Evolutionary conservation across 2,888 invertebrate species (phyloP).

Genomic region (Plagodis dolabraria): DNA sequence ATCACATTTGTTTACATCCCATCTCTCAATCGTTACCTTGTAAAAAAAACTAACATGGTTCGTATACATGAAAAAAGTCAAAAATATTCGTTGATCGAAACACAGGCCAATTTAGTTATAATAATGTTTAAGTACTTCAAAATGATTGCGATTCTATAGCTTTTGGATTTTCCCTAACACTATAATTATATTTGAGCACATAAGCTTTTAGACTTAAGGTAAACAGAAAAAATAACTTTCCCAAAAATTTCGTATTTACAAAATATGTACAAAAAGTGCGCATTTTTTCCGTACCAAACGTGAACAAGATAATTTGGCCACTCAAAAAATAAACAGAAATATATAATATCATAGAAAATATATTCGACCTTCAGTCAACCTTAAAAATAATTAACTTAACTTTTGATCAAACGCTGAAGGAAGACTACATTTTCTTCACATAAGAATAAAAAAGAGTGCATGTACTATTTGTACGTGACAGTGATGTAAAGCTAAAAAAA

Average conservation of each 20-base stretch:
- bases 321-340: slow-evolving; percentile 59
- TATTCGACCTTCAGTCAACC: slow-evolving; percentile 54
- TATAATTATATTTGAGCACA: slow-evolving; percentile 73
- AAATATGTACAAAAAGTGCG: slow-evolving; percentile 78
- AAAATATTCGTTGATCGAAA: slow-evolving; percentile 49
- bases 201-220: slow-evolving; percentile 74
- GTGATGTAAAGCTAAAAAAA: slow-evolving; percentile 67
- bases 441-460: slow-evolving; percentile 39
- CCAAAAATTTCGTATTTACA: slow-evolving; percentile 79
- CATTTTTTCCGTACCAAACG: slow-evolving; percentile 53
- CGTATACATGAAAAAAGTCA: slow-evolving; percentile 81
- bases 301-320: slow-evolving; percentile 75
- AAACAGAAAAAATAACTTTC: slow-evolving; percentile 65
- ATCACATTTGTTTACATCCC: slow-evolving; percentile 70
- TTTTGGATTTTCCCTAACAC: slow-evolving; percentile 33
- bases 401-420: slow-evolving; percentile 53
- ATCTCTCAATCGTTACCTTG: slow-evolving; percentile 58
- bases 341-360: slow-evolving; percentile 58
- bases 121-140: slow-evolving; percentile 36
- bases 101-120: slow-evolving; percentile 53
- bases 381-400: slow-evolving; percentile 53
- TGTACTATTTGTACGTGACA: slow-evolving; percentile 44
- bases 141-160: slow-evolving; percentile 34
- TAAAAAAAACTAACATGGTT: slow-evolving; percentile 43
- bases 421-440: slow-evolving; percentile 68